Conservation (phyloP, 2,888 invertebrate genomes). For the Rhingia rostrata region DNA sequence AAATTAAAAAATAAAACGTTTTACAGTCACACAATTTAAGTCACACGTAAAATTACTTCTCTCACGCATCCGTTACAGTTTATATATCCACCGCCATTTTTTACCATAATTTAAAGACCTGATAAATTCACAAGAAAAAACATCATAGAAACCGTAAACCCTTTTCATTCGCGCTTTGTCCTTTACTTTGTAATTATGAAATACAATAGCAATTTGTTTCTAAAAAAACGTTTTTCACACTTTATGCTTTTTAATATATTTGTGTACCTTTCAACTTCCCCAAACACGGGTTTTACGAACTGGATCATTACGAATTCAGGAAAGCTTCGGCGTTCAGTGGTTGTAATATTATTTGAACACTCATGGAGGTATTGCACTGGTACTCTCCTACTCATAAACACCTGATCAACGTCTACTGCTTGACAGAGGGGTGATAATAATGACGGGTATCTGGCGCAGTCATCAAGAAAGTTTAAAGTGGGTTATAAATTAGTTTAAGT, state of each 20-base stretch:
- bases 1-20: constrained; percentile 1
- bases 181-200: constrained; percentile 30
- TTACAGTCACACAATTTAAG: constrained; percentile 53
- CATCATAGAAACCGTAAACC: constrained; percentile 46
- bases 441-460: background rate
- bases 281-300: constrained; percentile 21
- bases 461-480: constrained; percentile 8
- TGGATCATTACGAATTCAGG: constrained; percentile 18
- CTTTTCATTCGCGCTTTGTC: constrained; percentile 57
- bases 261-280: constrained; percentile 33
- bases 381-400: constrained; percentile 28
- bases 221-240: constrained; percentile 11
- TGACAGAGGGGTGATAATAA: background rate
- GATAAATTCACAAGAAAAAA: constrained; percentile 21
- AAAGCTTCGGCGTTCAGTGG: constrained; percentile 6
- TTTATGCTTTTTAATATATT: constrained; percentile 38
- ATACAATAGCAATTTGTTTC: constrained; percentile 44
- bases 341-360: constrained; percentile 42
- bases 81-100: constrained; percentile 34
- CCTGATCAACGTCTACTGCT: constrained; percentile 9
- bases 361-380: constrained; percentile 10
- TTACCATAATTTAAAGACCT: constrained; percentile 14
- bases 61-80: constrained; percentile 59
- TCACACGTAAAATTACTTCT: constrained; percentile 40
- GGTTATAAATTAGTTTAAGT: constrained; percentile 19